Evolutionary conservation across 2,888 invertebrate genomes (phyloP), one percentile per base, ranked within the genome.

Genomic region (Leucozona laternaria): DNA sequence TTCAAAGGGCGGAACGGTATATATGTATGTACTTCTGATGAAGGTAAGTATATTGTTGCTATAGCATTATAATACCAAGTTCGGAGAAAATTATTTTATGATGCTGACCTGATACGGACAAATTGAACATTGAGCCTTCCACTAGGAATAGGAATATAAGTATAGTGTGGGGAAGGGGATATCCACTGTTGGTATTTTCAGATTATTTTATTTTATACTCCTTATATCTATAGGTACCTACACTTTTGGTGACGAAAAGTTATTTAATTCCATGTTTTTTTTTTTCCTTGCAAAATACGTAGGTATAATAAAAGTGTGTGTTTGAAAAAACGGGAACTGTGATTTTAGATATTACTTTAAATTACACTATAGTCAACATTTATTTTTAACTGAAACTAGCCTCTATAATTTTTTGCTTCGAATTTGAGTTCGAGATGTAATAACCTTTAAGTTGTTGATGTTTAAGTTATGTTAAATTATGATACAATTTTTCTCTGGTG

Each of bases 61-160:
- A 7, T 13, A 15, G 17, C 15, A 50, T 13, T 0, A 20, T 2
- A 43, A 62, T 25, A 43, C n/a, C 15, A 64, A 43, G 43, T 48
- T 34, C 34, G 34, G 20, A 17, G 48, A 68, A 53, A 68, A 68
- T 50, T 68, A 68, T 68, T 68, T 68, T 50, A 50, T 37, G 68
- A 22, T 68, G 50, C 34, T 50, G 50, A 68, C 50, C 31, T 37
- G 68, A 37, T 50, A 50, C 68, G 68, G 34, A 68, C 68, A 68
- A 68, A 68, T 68, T 68, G 68, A 53, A 68, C 50, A 68, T 17
- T 58, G 22, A 58, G 20, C 50, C 50, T 68, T 68, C 25, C 5
- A 11, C 10, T 6, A 22, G 45, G 17, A 45, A 17, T n/a, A 43
- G n/a, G 4, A 13, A 2, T 62, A 25, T 7, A 17, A 10, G 25